Base-by-base conservation (phyloP, 2,797 vertebrate species). In the Acrossocheilus wenchowensis region DNA sequence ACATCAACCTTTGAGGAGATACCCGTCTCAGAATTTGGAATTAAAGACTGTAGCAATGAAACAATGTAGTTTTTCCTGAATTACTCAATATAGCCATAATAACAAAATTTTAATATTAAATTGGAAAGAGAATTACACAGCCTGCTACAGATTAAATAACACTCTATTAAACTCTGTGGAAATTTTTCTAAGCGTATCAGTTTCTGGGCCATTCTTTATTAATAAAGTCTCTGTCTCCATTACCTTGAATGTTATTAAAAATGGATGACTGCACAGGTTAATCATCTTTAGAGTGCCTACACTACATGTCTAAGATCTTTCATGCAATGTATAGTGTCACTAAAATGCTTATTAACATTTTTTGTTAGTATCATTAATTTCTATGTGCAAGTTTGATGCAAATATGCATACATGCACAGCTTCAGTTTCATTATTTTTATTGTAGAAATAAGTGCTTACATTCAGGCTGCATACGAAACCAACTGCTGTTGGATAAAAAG, bases 201-300 rank as follows among this genome's bases (percentile, higher is more conserved):
- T 88, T 93, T 91, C 93, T 86, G 21, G 30, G 66, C 80, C 90
- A 95, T 96, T n/a, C 93, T 95, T 93, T 78, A 94, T 95, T 90
- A n/a, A 96, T 89, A 50, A 84, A 26, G 87, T 83, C 90, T 92
- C 93, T 92, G 86, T 86, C 88, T 86, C 86, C 85, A 81, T 91
- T 91, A 89, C 89, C 86, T 81, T 86, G 89, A 43, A 82, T 30
- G 73, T 84, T 68, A 93, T 95, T 43, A 95, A 95, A 94, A 91
- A 94, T 95, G n/a, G 78, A 95, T 93, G 91, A 91, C 52, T 77
- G 72, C 21, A 88, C 81, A 52, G 78, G 87, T 87, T 92, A 81
- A 93, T 89, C 90, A 89, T 81, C 6, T 89, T 87, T 48, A n/a
- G 17, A 77, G 74, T 79, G 90, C 62, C 85, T 11, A 6, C 5